phyloP scores from a whole-genome alignment of 2,888 invertebrate species.

The Spatulosminthurus flaviceps region DNA sequence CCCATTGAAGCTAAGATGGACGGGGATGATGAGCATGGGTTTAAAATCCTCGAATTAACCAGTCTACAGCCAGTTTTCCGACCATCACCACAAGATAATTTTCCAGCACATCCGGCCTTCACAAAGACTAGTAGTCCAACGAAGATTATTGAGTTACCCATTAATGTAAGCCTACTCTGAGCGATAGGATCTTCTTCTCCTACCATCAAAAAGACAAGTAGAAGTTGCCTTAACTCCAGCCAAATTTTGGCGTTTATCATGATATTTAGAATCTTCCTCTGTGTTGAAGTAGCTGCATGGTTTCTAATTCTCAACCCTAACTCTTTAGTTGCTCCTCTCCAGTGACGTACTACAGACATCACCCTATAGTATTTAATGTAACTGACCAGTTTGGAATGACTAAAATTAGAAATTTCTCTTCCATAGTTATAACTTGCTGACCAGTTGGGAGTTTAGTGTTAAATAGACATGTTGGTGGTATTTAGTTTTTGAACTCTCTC shows the following conservation, averaged over 20 bases:
- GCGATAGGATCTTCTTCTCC: background rate
- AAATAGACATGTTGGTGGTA: background rate
- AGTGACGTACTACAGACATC: too few relatives aligned
- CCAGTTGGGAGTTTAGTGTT: too few relatives aligned
- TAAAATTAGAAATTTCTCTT: too few relatives aligned
- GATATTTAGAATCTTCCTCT: too few relatives aligned
- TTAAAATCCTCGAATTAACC: constrained; percentile 68
- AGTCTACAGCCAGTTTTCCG: constrained; percentile 83
- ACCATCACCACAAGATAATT: constrained; percentile 76
- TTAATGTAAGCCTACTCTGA: background rate
- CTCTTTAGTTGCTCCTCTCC: too few relatives aligned
- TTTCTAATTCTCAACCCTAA: too few relatives aligned
- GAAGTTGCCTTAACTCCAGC: background rate
- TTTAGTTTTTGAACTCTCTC: background rate
- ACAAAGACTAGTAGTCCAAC: background rate
- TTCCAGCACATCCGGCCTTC: constrained; percentile 51
- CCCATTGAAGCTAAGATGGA: background rate
- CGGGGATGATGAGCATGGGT: constrained; percentile 12
- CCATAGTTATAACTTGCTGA: too few relatives aligned
- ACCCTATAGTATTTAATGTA: too few relatives aligned
- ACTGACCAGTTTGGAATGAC: too few relatives aligned
- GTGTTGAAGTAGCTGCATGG: too few relatives aligned
- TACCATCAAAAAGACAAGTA: background rate
- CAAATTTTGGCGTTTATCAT: too few relatives aligned
- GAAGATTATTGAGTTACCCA: background rate